Evolutionary conservation across 2,797 vertebrate genomes (phyloP), one percentile per base, ranked within the genome.

Genomic region (Zenarchopterus dispar): DNA sequence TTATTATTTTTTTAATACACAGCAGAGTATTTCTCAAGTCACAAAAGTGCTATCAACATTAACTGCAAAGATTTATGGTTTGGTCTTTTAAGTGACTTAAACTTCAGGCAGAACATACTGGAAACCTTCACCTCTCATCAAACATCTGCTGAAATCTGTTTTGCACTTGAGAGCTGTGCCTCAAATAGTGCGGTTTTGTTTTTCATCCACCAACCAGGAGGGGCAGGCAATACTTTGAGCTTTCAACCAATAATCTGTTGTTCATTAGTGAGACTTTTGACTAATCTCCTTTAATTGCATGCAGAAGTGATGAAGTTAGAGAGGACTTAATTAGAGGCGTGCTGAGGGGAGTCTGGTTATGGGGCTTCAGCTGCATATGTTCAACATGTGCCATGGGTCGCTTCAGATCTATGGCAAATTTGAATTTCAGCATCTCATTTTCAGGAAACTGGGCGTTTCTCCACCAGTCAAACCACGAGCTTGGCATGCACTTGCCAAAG

Each of bases 271-370:
- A 70, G 67, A 55, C 84, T 87, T 69, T 78, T 71, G 71, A 81
- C 84, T 89, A 88, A 91, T 85, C 81, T 89, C 53, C 89, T 91
- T 75, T 93, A 93, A 93, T 87, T 83, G 89, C 86, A 80, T 78
- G 80, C 84, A 84, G 86, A 82, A 86, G 83, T 86, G 86, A 91
- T 87, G 84, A 70, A 89, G 89, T 86, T 87, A 75, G 82, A 84
- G 82, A 68, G 65, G 61, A 89, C 80, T 88, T 93, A 92, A 94
- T 93, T 92, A 93, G 86, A 93, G 92, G 82, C 82, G 53, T 79
- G 83, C 77, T 62, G 85, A 86, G 82, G 81, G 80, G 70, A 80
- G 81, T 46, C 75, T 81, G 87, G 86, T 81, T 84, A 59, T 54
- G 64, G 50, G 67, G 80, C 73, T 85, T 84, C 77, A 46, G 79